Evolutionary conservation across 2,113 vertebrate genomes (phyloP).

Genomic region (Pluvialis apricaria): DNA sequence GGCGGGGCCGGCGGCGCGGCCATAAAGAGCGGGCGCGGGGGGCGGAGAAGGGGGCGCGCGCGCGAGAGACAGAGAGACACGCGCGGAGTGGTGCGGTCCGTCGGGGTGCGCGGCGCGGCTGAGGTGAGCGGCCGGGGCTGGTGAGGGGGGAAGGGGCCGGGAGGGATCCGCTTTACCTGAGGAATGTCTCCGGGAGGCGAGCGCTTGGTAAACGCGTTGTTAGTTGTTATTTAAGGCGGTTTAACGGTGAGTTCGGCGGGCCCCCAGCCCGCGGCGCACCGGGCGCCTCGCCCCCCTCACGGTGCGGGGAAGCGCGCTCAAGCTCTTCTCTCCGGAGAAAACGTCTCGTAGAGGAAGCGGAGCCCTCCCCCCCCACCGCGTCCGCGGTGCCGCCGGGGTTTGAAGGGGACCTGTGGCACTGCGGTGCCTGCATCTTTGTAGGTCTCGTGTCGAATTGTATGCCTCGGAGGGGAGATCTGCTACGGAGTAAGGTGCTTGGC

Average conservation of each 20-base stretch:
- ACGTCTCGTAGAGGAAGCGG: fast-evolving
- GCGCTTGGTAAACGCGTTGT: neutral
- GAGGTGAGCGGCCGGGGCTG: neutral
- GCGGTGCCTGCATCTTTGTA: fast-evolving
- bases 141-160: no score
- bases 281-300: fast-evolving
- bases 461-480: fast-evolving
- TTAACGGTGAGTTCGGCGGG: neutral
- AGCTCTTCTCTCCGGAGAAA: fast-evolving
- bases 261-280: neutral
- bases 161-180: fast-evolving
- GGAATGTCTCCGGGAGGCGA: neutral
- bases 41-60: fast-evolving
- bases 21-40: neutral
- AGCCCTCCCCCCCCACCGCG: no score
- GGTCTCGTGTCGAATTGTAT: fast-evolving
- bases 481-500: fast-evolving
- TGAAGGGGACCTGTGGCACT: fast-evolving
- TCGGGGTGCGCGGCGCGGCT: neutral
- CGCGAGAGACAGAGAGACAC: neutral
- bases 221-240: fast-evolving
- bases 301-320: no score
- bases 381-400: no score
- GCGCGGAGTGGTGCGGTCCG: neutral
- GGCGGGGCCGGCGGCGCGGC: neutral